These are phyloP conservation scores for Rhingia campestris DNA, from an alignment of 2,888 invertebrate genomes.

Conservation along the genomic window DNA sequence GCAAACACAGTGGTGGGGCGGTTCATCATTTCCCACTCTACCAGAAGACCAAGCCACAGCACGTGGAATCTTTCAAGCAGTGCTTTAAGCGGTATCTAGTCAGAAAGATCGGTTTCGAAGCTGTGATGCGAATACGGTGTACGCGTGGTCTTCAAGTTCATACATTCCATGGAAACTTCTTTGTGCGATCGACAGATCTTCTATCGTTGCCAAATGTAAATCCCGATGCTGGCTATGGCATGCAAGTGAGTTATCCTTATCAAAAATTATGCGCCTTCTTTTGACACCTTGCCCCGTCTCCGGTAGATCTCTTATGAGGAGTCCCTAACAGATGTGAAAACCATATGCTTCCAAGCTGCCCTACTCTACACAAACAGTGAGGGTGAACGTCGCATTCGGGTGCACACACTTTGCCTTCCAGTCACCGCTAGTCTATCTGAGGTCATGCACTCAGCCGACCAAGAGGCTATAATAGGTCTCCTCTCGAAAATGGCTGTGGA, in stretches of 20 bases:
- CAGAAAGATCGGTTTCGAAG: slow-evolving; percentile 98
- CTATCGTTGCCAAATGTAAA: slow-evolving; percentile 98
- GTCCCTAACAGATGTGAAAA: slow-evolving; percentile 91
- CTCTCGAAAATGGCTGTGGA: slow-evolving; percentile 99
- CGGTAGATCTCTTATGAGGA: slow-evolving; percentile 91
- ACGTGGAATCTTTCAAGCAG: slow-evolving; percentile 89
- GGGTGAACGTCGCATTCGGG: slow-evolving; percentile 97
- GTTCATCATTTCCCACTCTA: slow-evolving; percentile 96
- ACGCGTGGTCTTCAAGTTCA: slow-evolving; percentile 96
- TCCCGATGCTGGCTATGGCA: slow-evolving; percentile 98
- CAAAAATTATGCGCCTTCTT: neutral
- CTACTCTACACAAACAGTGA: slow-evolving; percentile 97
- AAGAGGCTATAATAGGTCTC: slow-evolving; percentile 95
- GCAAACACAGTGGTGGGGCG: slow-evolving; percentile 97
- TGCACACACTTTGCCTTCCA: slow-evolving; percentile 97
- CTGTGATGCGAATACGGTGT: slow-evolving; percentile 98
- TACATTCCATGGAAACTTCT: slow-evolving; percentile 99
- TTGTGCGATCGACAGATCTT: slow-evolving; percentile 98
- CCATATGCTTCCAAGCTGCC: slow-evolving; percentile 98
- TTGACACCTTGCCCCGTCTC: neutral
- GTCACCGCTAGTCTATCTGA: slow-evolving; percentile 93
- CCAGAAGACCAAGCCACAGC: slow-evolving; percentile 87
- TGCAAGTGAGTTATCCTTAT: slow-evolving; percentile 88
- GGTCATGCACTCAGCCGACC: slow-evolving; percentile 94
- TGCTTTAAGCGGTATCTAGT: slow-evolving; percentile 94